Evolutionary conservation across 2,888 invertebrate species (phyloP), one percentile per base, ranked within the genome.

Genomic region (Brachypterus glaber): DNA sequence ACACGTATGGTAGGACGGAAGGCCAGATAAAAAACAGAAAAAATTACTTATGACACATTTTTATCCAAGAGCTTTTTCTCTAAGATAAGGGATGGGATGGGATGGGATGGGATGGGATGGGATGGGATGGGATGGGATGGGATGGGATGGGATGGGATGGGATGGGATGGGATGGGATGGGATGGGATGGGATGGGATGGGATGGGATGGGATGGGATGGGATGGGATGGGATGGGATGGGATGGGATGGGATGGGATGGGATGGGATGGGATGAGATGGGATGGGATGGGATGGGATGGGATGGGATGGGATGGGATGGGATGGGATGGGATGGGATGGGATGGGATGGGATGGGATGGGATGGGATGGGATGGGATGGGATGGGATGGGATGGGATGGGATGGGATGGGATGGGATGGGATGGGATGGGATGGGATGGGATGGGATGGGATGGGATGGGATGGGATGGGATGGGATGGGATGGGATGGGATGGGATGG

Each of bases 51-150:
- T n/a, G n/a, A n/a, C n/a, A n/a, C n/a, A n/a, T n/a, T n/a, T n/a
- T n/a, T n/a, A n/a, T n/a, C n/a, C n/a, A n/a, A n/a, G n/a, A n/a
- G n/a, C n/a, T n/a, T n/a, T n/a, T n/a, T n/a, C n/a, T n/a, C n/a
- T 96, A 9, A 16, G 8, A 32, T 9, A 32, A 17, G 31, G 9
- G 30, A 15, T 36, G 33, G 33, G 17, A 14, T 33, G 30, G 3
- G 16, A 15, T 33, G 30, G 30, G 26, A 35, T 35, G 35, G 35
- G 35, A 35, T 32, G 35, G 33, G 35, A 33, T 34, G 35, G 35
- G 35, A 35, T 32, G 35, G 33, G 30, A 33, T 34, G 35, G 30
- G 35, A 35, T 32, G 35, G 33, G 30, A 33, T 33, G 30, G 35
- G 35, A 32, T 32, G 30, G 30, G 35, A 33, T 33, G 33, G 35